Conservation (phyloP, 2,888 invertebrate species). For the Cristatella mucedo region DNA sequence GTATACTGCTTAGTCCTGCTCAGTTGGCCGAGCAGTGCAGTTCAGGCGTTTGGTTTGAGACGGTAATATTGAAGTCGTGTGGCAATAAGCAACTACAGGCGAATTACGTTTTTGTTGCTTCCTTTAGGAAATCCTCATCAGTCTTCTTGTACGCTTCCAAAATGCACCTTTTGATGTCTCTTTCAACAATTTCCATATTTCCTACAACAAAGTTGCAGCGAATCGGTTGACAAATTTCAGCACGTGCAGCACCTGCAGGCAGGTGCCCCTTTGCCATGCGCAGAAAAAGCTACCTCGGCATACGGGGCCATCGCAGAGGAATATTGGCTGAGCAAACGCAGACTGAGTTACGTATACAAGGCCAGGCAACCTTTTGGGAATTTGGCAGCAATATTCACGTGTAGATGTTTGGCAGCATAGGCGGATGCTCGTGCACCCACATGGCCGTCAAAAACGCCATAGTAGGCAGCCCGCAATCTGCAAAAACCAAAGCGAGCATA, state of each 20-base stretch:
- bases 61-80: too few species aligned
- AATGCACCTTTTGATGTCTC: conserved; percentile 38
- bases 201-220: conserved; percentile 24
- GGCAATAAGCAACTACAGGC: too few species aligned
- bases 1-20: too few species aligned
- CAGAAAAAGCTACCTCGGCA: too few species aligned
- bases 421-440: conserved; percentile 40
- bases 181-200: conserved; percentile 26
- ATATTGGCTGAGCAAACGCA: too few species aligned
- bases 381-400: conserved; percentile 33
- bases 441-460: conserved; percentile 43
- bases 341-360: too few species aligned
- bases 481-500: conserved; percentile 14
- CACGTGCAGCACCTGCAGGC: too few species aligned
- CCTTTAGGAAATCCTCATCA: conserved; percentile 41
- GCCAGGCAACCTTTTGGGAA: conserved; percentile 41
- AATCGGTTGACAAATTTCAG: too few species aligned
- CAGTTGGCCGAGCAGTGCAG: too few species aligned
- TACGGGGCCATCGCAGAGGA: too few species aligned
- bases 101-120: conserved; percentile 38
- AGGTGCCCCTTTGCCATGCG: too few species aligned
- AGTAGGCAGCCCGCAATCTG: conserved; percentile 35
- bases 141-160: conserved; percentile 40
- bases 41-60: too few species aligned
- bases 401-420: conserved; percentile 38